These are phyloP conservation scores for Noctilio leporinus DNA, from an alignment of 2,113 vertebrate genomes.

Conservation along the genomic window DNA sequence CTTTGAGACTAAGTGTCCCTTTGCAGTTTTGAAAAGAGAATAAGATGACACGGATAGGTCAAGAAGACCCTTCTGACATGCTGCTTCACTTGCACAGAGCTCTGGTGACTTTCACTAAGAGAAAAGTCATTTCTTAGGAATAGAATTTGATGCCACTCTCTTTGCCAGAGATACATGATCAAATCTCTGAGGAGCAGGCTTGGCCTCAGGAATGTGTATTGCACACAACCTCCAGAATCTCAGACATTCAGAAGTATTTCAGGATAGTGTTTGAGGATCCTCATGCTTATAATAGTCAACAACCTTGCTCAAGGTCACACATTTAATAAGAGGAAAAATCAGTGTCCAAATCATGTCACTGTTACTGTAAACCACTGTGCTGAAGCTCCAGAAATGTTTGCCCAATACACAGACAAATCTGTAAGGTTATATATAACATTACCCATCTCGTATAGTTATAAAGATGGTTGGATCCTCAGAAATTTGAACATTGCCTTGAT, in stretches of 20 bases:
- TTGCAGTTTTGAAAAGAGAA: neutral
- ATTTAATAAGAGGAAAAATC: neutral
- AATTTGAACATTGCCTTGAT: neutral
- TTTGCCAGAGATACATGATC: neutral
- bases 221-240: neutral
- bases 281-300: neutral
- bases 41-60: neutral
- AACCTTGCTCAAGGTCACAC: neutral
- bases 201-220: neutral
- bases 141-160: neutral
- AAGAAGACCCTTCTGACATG: neutral
- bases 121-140: neutral
- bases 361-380: neutral
- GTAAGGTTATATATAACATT: neutral
- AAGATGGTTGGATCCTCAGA: neutral
- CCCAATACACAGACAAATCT: neutral
- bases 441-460: neutral
- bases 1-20: neutral
- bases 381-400: neutral
- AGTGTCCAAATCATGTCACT: neutral
- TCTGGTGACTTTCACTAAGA: neutral
- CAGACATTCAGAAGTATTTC: neutral
- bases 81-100: neutral
- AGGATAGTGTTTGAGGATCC: neutral
- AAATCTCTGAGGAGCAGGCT: neutral